Percentiles rank a stretch among this genome's conserved stretches.
Conservation (phyloP, 2,113 vertebrate genomes). For the Dasypus novemcinctus region DNA sequence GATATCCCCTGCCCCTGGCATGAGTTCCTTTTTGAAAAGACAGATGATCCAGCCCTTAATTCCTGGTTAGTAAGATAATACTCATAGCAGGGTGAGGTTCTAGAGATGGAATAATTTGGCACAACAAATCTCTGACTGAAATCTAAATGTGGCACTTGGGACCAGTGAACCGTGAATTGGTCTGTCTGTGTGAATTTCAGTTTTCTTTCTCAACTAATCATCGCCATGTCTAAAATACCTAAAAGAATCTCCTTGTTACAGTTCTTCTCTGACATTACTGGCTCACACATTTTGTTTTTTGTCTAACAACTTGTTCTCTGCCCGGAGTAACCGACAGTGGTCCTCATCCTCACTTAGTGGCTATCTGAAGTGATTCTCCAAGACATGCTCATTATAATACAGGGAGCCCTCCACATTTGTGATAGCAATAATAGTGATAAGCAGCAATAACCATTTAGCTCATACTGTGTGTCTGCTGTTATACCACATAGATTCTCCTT, state of each 20-base stretch:
- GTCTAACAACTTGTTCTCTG: not conserved
- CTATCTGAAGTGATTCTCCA: not conserved
- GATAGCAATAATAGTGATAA: not conserved
- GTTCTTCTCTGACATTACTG: constrained; percentile 33
- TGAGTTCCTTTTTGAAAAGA: not conserved
- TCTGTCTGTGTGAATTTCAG: constrained; percentile 61
- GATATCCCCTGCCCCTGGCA: not conserved
- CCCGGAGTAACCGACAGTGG: not conserved
- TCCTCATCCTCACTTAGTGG: not conserved
- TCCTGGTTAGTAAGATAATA: constrained; percentile 57
- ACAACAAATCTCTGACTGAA: constrained; percentile 32
- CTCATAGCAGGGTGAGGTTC: not conserved
- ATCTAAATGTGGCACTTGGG: constrained; percentile 28
- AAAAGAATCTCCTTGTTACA: not conserved
- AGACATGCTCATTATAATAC: not conserved
- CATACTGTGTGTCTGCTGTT: not conserved
- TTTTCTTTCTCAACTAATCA: not conserved
- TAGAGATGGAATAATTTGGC: constrained; percentile 55
- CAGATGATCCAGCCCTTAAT: constrained; percentile 28
- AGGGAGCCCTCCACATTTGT: not conserved
- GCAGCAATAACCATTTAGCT: not conserved
- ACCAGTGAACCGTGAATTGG: not conserved
- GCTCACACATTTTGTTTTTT: not conserved
- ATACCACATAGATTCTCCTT: not conserved
- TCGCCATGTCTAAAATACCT: not conserved